Conservation (phyloP, 2,797 vertebrate species). For the Taeniopygia guttata region DNA sequence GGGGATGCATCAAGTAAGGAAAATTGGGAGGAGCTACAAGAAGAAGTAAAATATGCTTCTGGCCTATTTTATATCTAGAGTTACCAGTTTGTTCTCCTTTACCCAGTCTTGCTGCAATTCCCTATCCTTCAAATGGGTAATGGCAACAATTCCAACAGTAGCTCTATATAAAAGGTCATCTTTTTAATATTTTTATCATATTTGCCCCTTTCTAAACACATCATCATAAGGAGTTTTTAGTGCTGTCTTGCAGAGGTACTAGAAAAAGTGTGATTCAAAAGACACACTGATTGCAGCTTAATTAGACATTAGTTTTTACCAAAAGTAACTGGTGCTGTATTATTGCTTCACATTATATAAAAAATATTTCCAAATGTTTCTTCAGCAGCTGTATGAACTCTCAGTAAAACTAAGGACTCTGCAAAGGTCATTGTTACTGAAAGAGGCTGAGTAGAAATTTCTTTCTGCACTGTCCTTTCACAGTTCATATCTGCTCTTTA, state of each 20-base stretch:
- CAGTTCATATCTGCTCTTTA: slow-evolving; percentile 33
- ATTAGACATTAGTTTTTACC: not conserved
- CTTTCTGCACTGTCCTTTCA: slow-evolving; percentile 14
- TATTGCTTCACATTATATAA: not conserved
- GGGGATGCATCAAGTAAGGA: not conserved
- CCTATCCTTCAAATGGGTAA: not conserved
- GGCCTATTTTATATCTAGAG: slow-evolving; percentile 12
- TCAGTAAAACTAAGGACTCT: not conserved
- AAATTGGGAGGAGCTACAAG: not conserved
- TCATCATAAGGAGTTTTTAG: not conserved
- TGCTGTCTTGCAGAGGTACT: not conserved
- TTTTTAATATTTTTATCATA: not conserved
- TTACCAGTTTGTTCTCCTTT: not conserved
- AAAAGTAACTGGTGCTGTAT: not conserved
- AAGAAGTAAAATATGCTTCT: not conserved
- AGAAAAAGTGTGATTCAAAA: not conserved
- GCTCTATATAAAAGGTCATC: slow-evolving; percentile 18
- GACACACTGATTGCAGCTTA: not conserved
- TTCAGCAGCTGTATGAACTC: not conserved
- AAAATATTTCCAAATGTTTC: not conserved
- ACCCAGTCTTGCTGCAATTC: not conserved
- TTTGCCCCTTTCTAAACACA: slow-evolving; percentile 6
- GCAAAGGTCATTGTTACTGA: not conserved
- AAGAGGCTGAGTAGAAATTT: not conserved
- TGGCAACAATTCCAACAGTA: slow-evolving; percentile 10